Conservation (phyloP, 2,888 invertebrate genomes). For the Nymphalis c-album region DNA sequence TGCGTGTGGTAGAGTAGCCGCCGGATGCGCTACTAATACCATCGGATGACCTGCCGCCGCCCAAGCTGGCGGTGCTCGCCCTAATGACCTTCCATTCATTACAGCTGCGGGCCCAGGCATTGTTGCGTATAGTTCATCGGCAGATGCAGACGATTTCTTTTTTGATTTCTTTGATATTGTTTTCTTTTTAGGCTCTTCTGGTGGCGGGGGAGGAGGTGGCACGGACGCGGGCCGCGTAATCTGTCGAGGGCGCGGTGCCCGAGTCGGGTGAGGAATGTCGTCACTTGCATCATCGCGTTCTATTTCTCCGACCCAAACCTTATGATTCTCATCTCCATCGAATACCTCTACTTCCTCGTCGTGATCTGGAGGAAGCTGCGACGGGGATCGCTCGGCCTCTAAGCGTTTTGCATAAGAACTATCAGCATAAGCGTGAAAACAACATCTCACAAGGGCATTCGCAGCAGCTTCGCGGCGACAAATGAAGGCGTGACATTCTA, state of each 20-base stretch:
- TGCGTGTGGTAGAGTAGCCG: conserved; percentile 72
- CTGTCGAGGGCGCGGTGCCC: conserved; percentile 89
- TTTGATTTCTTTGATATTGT: conserved; percentile 80
- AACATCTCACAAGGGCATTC: conserved; percentile 97
- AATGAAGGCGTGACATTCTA: conserved; percentile 99
- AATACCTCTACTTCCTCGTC: conserved; percentile 91
- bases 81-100: conserved; percentile 71
- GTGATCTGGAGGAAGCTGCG: conserved; percentile 63
- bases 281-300: conserved; percentile 89
- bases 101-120: conserved; percentile 76
- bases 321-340: conserved; percentile 96
- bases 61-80: conserved; percentile 75
- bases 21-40: conserved; percentile 74
- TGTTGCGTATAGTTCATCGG: conserved; percentile 81
- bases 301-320: conserved; percentile 94
- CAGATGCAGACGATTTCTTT: conserved; percentile 81
- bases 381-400: conserved; percentile 82
- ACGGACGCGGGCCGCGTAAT: conserved; percentile 89
- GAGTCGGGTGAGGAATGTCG: conserved; percentile 81
- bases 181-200: conserved; percentile 84
- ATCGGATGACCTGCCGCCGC: conserved; percentile 73
- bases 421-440: conserved; percentile 98
- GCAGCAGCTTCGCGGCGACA: conserved; percentile 98
- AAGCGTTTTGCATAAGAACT: conserved; percentile 94
- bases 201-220: conserved; percentile 90